Base-by-base conservation (phyloP, 2,888 invertebrate species). In the Conistra vaccinii region DNA sequence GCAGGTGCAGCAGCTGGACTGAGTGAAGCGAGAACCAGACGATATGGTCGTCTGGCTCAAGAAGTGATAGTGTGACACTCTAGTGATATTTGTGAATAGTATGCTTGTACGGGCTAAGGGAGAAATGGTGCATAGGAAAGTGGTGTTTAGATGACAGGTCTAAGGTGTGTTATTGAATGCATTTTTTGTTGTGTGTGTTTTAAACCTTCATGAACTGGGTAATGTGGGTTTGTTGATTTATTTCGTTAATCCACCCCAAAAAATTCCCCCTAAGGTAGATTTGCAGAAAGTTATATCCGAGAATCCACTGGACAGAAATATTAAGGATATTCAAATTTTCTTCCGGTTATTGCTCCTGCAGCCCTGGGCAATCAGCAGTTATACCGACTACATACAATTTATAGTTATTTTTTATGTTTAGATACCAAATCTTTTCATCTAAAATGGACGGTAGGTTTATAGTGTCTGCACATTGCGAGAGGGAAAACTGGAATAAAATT, bases 1-100 rank as follows among this genome's bases (percentile, higher is more conserved):
- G 0, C 96, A 96, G 80, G 96, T 96, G 74, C 96, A 96, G 76
- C 95, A 95, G 80, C 88, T 96, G n/a, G 96, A 96, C 91, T 96
- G 95, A 96, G 91, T 85, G 39, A 90, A 89, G 85, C 83, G 80
- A 2, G 89, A 90, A 66, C 88, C 88, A 70, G 87, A 87, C 76
- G 88, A 89, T 66, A 77, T 80, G 80, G 65, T 86, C 45, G 85
- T 87, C 74, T 89, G 87, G 89, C 71, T 86, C 35, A 83, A 88
- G 58, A 86, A 89, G 83, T 89, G 81, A 86, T 73, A 78, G 63
- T 69, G 87, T 79, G 76, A 70, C 35, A 72, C 76, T 76, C 63
- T 65, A 69, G 77, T 78, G 81, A 77, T 39, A 23, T n/a, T 68
- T 73, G 85, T 55, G 32, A 20, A 20, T 20, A 35, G 72, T 86